Evolutionary conservation across 2,888 invertebrate genomes (phyloP), one percentile per base, ranked within the genome.

Genomic region (Pteria penguin): DNA sequence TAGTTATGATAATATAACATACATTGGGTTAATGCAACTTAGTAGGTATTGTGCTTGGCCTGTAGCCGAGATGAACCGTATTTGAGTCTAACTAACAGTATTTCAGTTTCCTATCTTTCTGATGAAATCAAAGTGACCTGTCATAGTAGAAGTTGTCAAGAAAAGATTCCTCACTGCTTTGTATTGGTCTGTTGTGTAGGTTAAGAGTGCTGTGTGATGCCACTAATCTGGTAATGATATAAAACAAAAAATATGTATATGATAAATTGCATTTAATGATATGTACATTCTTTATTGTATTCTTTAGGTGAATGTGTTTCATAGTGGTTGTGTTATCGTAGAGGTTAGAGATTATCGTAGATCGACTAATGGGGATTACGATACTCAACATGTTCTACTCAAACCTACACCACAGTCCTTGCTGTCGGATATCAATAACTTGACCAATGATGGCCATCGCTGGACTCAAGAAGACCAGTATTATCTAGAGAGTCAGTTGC

Each of bases 281-380:
- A 60, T 60, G 8, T 5, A 14, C 3, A 2, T 36, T 70, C 60
- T 11, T 4, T 26, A 22, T 63, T 29, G 2, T 66, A 4, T 75
- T 32, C 83, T 85, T 29, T 81, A 91, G 91, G 87, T 89, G 61
- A 91, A 91, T 81, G 84, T 92, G 27, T 92, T 97, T 93, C 97
- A 97, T 92, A 96, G 95, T 86, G 97, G 97, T 80, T 97, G 97
- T 93, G 95, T 98, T 81, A 96, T 97, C 91, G 96, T 96, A 86
- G 96, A 97, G 94, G 95, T 98, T 87, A 94, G 97, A 89, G 97
- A 98, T 93, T 96, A 96, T 92, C 94, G 97, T 31, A 82, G 91
- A 26, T 88, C 86, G 4, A 83, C 85, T 4, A 84, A 76, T 36
- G 87, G 87, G 0, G 80, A 82, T 91, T 96, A 95, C 93, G 96